These are phyloP conservation scores for Dendrocopos noguchii DNA, from an alignment of 2,113 vertebrate species.

Conservation along the genomic window DNA sequence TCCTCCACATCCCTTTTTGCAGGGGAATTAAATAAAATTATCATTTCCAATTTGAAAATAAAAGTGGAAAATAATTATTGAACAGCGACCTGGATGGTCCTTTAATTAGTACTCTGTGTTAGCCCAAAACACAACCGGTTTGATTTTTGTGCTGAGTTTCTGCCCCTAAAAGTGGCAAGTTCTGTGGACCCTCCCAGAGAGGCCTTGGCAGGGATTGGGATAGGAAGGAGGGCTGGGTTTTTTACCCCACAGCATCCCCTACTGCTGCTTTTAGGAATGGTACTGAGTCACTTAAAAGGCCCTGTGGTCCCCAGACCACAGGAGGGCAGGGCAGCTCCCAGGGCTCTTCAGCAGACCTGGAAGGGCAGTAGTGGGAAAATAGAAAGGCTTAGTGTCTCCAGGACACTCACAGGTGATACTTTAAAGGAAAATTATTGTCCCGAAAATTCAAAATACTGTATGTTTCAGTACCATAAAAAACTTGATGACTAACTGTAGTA, in stretches of 20 bases:
- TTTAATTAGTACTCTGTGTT: background rate
- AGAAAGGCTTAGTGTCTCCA: background rate
- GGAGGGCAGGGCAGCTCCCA: background rate
- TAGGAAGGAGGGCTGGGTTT: fast-evolving
- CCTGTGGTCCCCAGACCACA: fast-evolving
- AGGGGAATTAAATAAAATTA: background rate
- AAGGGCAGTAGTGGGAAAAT: background rate
- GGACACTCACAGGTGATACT: background rate
- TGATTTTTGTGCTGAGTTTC: background rate
- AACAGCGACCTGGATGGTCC: background rate
- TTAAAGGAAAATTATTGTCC: background rate
- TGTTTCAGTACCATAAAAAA: background rate
- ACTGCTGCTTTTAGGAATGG: background rate
- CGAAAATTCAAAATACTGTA: background rate
- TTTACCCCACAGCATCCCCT: slow-evolving; percentile 35
- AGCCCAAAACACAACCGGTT: background rate
- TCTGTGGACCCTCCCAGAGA: background rate
- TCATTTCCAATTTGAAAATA: slow-evolving; percentile 7
- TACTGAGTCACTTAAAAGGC: background rate
- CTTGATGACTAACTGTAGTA: background rate
- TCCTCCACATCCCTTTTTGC: background rate
- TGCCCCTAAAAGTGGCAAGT: background rate
- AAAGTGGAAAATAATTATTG: slow-evolving; percentile 21
- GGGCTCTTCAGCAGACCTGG: background rate
- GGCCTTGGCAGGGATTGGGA: background rate